Evolutionary conservation across 2,888 invertebrate species (phyloP).

Genomic region (Crossocerus cetratus): DNA sequence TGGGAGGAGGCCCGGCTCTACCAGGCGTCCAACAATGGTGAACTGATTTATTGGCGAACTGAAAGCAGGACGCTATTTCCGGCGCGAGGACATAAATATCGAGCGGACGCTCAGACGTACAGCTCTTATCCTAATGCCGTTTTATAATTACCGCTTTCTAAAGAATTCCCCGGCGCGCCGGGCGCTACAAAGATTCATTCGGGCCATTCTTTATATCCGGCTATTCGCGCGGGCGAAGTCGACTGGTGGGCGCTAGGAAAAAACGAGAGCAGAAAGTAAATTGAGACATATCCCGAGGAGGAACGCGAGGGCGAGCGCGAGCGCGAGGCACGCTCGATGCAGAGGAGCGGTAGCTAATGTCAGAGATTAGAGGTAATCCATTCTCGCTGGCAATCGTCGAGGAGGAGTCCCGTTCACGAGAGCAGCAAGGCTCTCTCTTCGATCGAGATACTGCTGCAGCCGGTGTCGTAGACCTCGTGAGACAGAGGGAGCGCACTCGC

Average conservation of each 20-base stretch:
- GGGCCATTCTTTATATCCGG: constrained; percentile 47
- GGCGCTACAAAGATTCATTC: constrained; percentile 47
- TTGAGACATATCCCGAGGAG: constrained; percentile 54
- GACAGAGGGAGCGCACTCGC: constrained; percentile 4
- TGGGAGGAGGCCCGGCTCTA: not conserved
- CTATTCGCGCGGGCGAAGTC: constrained; percentile 30
- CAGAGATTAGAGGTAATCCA: constrained; percentile 64
- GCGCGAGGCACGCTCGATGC: constrained; percentile 51
- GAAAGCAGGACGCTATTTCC: not conserved
- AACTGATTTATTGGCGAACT: not conserved
- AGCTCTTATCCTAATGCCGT: constrained; percentile 31
- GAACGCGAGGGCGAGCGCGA: constrained; percentile 47
- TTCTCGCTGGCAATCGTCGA: constrained; percentile 58
- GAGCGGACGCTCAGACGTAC: not conserved
- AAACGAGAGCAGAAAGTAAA: constrained; percentile 43
- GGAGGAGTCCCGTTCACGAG: constrained; percentile 43
- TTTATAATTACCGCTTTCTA: constrained; percentile 45
- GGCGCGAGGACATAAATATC: not conserved
- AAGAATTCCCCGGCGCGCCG: constrained; percentile 30
- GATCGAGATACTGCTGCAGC: constrained; percentile 55
- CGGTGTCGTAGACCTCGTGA: constrained; percentile 32
- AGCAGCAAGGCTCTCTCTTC: constrained; percentile 37
- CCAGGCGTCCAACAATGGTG: not conserved
- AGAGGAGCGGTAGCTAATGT: constrained; percentile 55
- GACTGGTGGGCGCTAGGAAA: constrained; percentile 25